A percentile compares a stretch with the other conserved stretches of the same genome.
Evolutionary conservation across 2,888 invertebrate genomes (phyloP).

Genomic region (Eudemis profundana): DNA sequence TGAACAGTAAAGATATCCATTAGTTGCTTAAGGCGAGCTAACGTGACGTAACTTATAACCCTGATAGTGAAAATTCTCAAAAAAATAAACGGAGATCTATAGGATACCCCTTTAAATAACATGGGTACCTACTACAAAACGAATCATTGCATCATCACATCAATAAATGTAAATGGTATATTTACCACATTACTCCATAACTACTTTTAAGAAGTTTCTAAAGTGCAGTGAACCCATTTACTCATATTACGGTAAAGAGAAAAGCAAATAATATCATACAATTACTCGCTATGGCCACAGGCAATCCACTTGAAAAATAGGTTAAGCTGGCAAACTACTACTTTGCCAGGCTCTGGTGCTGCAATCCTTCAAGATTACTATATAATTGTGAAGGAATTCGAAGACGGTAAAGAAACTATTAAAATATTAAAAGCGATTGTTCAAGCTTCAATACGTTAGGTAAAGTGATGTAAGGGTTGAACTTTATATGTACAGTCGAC

Average conservation of each 20-base stretch:
- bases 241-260: constrained; percentile 20
- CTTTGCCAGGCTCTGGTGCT: constrained; percentile 28
- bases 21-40: no score
- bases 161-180: no score
- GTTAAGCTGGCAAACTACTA: constrained; percentile 30
- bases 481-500: constrained; percentile 2
- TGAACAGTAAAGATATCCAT: no score
- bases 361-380: constrained; percentile 33
- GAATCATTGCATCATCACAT: neutral
- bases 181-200: neutral
- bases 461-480: constrained; percentile 12
- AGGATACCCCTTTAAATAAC: no score
- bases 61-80: no score
- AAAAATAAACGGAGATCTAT: no score
- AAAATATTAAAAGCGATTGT: constrained; percentile 30
- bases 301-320: constrained; percentile 36
- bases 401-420: constrained; percentile 26
- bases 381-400: constrained; percentile 27
- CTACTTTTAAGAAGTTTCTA: neutral
- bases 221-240: constrained; percentile 7
- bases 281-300: constrained; percentile 37
- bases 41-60: no score
- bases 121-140: neutral
- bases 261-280: constrained; percentile 39
- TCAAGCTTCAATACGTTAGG: constrained; percentile 14